Evolutionary conservation across 2,888 invertebrate genomes (phyloP).

Genomic region (Eledone cirrhosa): DNA sequence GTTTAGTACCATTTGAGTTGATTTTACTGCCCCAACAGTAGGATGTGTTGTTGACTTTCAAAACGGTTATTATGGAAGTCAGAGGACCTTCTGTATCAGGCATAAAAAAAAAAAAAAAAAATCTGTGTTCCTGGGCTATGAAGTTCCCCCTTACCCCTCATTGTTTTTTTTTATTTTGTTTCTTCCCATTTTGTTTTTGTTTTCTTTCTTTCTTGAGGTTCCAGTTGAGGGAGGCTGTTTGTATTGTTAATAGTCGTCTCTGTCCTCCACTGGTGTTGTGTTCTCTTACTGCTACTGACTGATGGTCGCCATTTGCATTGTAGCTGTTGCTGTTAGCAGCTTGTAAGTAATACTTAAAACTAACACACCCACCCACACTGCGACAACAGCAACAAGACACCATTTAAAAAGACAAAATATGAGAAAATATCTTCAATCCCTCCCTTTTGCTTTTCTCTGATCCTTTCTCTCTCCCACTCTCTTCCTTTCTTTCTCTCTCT

Average conservation of each 20-base stretch:
- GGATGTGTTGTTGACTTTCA: conserved; percentile 14
- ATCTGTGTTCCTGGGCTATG: conserved; percentile 17
- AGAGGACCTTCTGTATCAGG: conserved; percentile 16
- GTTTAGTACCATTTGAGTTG: conserved; percentile 1
- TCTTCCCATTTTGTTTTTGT: not conserved
- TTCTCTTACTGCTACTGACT: conserved; percentile 17
- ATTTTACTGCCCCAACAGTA: conserved; percentile 1
- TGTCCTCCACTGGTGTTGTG: conserved; percentile 22
- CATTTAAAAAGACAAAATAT: conserved; percentile 21
- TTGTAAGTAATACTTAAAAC: conserved; percentile 23
- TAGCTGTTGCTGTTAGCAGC: conserved; percentile 14
- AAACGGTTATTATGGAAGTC: not conserved
- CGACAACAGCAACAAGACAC: conserved; percentile 7
- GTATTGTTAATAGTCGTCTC: conserved; percentile 10
- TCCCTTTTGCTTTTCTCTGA: conserved; percentile 21
- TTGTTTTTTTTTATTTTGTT: not conserved
- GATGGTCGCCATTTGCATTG: conserved; percentile 10
- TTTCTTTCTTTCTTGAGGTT: not conserved
- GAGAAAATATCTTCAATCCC: conserved; percentile 4
- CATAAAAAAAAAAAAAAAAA: conserved; percentile 5
- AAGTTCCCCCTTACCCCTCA: not conserved
- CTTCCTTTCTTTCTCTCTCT: conserved; percentile 15
- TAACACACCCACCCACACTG: not conserved
- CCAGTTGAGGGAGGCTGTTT: not conserved
- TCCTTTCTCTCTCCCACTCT: conserved; percentile 10